Base-by-base conservation (phyloP, 1,140 invertebrate species). In the Sitodiplosis mosellana region DNA sequence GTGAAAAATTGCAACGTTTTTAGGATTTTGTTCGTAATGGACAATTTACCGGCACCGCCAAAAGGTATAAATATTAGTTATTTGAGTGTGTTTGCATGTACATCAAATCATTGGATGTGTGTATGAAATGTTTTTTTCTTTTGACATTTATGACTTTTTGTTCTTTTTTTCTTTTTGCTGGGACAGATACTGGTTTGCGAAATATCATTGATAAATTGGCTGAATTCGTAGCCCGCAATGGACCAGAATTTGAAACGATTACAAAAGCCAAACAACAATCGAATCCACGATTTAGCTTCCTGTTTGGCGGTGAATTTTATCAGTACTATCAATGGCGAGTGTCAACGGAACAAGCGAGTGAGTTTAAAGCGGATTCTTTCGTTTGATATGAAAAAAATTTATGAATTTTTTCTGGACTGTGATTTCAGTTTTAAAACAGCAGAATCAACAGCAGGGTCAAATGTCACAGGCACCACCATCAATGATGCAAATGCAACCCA, bases 171-270 rank as follows among this genome's bases (percentile, higher is more conserved):
- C 12, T 38, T 38, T 3, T 38, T 38, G 15, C 15, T 38, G 12
- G 12, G 36, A 10, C 18, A 64, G 61, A 64, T 56, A 54, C 57
- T 41, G 58, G 57, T 54, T 60, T 64, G 49, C 57, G 61, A 48
- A 96, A 94, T 69, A 96, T 97, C 59, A 97, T 99, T 58, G 93
- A 97, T 70, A 96, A 96, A 74, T 69, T 97, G 55, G 94, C 94
- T 2, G 87, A 94, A 64, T 98, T 97, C 77, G 94, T 99, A 47
- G 93, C 93, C 51, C 73, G 93, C 63, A 98, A 97, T 84, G 94
- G 94, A 17, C 90, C 89, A 2, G 92, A 96, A 64, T 97, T 97
- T 70, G 94, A 98, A 71, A 79, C 87, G 61, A 95, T 95, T 80
- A 96, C 92, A 42, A 96, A 95, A 72, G 88, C 87, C 58, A 96